Conservation (phyloP, 2,888 invertebrate genomes). For the Trichogramma evanescens region DNA sequence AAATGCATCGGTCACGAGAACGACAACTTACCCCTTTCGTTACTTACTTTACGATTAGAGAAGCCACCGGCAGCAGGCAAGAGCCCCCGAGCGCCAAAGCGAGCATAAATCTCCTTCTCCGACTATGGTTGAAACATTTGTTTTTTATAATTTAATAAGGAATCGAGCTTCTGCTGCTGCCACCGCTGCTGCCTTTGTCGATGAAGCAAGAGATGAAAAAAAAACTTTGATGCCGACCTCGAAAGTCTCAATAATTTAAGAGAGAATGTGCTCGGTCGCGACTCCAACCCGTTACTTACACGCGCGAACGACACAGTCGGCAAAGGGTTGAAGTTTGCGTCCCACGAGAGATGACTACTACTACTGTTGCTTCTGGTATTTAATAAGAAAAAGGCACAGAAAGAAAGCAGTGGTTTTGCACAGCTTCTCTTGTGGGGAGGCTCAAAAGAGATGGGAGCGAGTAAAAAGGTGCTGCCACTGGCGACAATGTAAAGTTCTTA, state of each 20-base stretch:
- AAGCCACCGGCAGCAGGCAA: slow-evolving; percentile 11
- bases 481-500: slow-evolving; percentile 15
- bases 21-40: neutral
- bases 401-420: too few species aligned
- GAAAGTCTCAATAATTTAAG: slow-evolving; percentile 33
- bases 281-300: slow-evolving; percentile 14
- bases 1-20: neutral
- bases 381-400: slow-evolving; percentile 34
- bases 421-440: too few species aligned
- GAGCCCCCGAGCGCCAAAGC: slow-evolving; percentile 5
- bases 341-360: slow-evolving; percentile 29
- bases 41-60: slow-evolving; percentile 17
- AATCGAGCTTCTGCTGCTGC: slow-evolving; percentile 1
- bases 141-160: slow-evolving; percentile 19
- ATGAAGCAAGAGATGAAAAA: slow-evolving; percentile 7
- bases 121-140: neutral
- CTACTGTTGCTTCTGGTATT: slow-evolving; percentile 23
- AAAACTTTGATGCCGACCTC: slow-evolving; percentile 14
- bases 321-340: slow-evolving; percentile 42
- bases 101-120: slow-evolving; percentile 14
- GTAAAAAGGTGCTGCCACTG: neutral
- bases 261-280: slow-evolving; percentile 24
- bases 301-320: neutral
- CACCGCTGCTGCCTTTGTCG: neutral
- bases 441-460: too few species aligned